Conservation (phyloP, 2,888 invertebrate genomes). For the Hirtodrosophila duncani region DNA sequence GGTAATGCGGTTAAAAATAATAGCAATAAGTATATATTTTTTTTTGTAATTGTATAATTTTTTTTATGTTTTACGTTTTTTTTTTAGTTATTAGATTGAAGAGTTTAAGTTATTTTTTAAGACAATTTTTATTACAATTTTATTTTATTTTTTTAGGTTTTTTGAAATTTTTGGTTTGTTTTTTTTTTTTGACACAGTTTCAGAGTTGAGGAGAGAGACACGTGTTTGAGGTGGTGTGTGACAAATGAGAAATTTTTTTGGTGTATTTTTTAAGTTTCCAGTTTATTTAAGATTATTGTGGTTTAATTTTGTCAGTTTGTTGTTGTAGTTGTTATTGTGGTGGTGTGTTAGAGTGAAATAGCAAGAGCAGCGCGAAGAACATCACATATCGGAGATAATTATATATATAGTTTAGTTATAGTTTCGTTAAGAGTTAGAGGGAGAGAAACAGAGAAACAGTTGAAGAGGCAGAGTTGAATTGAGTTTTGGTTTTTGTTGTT, state of each 20-base stretch:
- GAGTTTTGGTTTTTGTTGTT: constrained; percentile 30
- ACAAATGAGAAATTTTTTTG: constrained; percentile 7
- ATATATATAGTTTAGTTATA: constrained; percentile 29
- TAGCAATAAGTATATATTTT: constrained; percentile 56
- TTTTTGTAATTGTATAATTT: constrained; percentile 6
- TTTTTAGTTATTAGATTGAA: constrained; percentile 28
- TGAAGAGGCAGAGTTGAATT: constrained; percentile 58
- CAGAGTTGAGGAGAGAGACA: too few species aligned
- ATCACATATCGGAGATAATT: constrained; percentile 37
- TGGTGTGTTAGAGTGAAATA: constrained; percentile 14
- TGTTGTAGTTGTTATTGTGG: constrained; percentile 7
- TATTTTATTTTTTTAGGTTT: constrained; percentile 28
- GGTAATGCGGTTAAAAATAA: constrained; percentile 67
- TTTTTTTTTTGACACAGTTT: constrained; percentile 12
- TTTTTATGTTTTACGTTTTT: constrained; percentile 22
- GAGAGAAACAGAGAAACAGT: constrained; percentile 46
- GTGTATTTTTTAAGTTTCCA: constrained; percentile 16
- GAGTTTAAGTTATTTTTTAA: constrained; percentile 18
- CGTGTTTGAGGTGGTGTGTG: too few species aligned
- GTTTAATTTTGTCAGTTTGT: constrained; percentile 22
- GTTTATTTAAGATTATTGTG: constrained; percentile 22
- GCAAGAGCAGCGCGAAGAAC: constrained; percentile 18
- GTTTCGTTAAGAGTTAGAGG: constrained; percentile 30
- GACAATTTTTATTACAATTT: constrained; percentile 18
- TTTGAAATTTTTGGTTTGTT: constrained; percentile 18